Conservation (phyloP, 2,113 vertebrate genomes). For the Pelmatolapia mariae region DNA sequence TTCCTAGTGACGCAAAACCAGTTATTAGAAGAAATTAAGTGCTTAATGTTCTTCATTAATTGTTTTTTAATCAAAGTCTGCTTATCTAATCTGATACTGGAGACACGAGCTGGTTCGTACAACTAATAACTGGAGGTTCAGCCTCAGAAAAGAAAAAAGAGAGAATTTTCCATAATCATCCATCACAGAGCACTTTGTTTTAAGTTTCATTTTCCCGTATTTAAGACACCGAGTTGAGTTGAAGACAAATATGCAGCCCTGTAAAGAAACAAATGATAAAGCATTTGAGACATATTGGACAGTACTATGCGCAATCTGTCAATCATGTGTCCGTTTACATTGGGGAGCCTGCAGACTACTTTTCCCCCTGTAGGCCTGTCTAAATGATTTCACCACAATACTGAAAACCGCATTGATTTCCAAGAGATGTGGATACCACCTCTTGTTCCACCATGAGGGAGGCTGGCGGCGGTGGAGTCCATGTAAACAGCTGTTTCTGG, state of each 20-base stretch:
- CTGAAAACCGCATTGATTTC: background rate
- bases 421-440: background rate
- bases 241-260: background rate
- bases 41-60: background rate
- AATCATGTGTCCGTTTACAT: background rate
- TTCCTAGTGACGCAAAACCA: background rate
- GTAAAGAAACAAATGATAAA: background rate
- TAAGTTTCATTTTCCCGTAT: background rate
- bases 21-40: background rate
- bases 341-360: background rate
- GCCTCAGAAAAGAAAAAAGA: background rate
- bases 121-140: background rate
- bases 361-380: background rate
- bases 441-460: background rate
- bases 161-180: background rate
- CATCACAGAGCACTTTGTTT: background rate
- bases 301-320: background rate
- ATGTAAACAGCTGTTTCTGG: background rate
- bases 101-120: background rate
- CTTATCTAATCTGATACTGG: background rate
- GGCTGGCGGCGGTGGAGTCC: background rate
- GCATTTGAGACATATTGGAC: background rate
- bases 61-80: background rate
- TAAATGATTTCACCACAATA: background rate
- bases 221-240: background rate